Evolutionary conservation across 1,140 invertebrate species (phyloP).

Genomic region (Diorhabda elongata): DNA sequence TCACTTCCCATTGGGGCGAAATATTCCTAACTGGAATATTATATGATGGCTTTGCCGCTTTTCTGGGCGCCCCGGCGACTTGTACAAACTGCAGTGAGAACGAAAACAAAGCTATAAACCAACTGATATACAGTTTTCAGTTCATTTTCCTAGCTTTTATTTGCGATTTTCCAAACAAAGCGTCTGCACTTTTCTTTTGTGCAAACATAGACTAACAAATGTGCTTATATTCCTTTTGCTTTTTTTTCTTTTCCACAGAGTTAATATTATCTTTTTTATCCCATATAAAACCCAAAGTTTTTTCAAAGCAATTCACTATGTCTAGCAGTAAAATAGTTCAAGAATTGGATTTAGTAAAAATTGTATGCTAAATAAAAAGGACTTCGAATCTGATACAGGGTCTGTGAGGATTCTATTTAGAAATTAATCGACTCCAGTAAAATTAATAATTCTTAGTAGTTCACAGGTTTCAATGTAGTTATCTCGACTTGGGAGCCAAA

Average conservation of each 20-base stretch:
- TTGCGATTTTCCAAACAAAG: constrained; percentile 38
- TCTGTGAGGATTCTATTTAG: too few relatives aligned
- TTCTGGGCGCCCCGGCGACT: constrained; percentile 30
- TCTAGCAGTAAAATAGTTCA: too few relatives aligned
- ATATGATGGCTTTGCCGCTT: constrained; percentile 36
- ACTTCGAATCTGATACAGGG: too few relatives aligned
- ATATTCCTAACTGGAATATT: constrained; percentile 40
- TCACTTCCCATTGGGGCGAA: constrained; percentile 39
- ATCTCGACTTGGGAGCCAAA: too few relatives aligned
- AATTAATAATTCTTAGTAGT: too few relatives aligned
- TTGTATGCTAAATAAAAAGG: too few relatives aligned
- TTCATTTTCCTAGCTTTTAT: constrained; percentile 42
- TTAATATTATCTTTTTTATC: neutral
- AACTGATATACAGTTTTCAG: constrained; percentile 38
- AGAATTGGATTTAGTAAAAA: too few relatives aligned
- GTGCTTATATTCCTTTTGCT: constrained; percentile 9
- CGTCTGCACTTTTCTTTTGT: constrained; percentile 32
- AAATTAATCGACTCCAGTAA: too few relatives aligned
- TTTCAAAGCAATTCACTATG: too few relatives aligned
- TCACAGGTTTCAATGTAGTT: too few relatives aligned
- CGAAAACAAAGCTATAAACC: constrained; percentile 45
- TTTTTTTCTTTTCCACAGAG: constrained; percentile 4
- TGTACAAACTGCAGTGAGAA: constrained; percentile 36
- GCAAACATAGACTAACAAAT: constrained; percentile 29
- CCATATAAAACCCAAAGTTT: neutral